Conservation (phyloP, 2,113 vertebrate species). For the Clarias magur region DNA sequence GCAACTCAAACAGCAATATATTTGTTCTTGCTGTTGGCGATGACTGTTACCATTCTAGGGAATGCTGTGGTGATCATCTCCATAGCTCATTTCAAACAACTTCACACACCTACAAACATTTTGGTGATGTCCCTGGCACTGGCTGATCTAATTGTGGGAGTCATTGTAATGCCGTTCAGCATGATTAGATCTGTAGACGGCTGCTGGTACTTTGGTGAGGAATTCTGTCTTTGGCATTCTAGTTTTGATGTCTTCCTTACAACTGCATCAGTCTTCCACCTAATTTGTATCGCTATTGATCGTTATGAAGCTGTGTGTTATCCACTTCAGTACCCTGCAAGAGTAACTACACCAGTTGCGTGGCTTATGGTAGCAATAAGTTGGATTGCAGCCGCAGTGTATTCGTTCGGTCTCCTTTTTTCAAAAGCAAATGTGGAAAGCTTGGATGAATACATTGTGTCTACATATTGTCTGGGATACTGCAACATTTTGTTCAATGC, state of each 20-base stretch:
- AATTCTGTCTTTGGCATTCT: conserved; percentile 55
- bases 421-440: conserved; percentile 52
- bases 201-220: conserved; percentile 61
- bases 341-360: conserved; percentile 46
- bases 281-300: conserved; percentile 56
- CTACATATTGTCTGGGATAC: conserved; percentile 52
- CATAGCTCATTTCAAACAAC: conserved; percentile 58
- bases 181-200: conserved; percentile 52
- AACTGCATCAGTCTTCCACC: conserved; percentile 57
- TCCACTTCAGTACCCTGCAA: conserved; percentile 55
- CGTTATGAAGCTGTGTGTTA: conserved; percentile 55
- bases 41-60: conserved; percentile 51
- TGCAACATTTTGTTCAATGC: conserved; percentile 54
- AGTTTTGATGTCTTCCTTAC: conserved; percentile 57
- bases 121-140: conserved; percentile 60
- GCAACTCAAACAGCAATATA: conserved; percentile 53
- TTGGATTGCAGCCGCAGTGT: conserved; percentile 50
- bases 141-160: conserved; percentile 55
- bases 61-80: conserved; percentile 61
- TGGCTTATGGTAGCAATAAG: conserved; percentile 58
- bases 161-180: conserved; percentile 59
- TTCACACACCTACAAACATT: conserved; percentile 63
- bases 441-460: conserved; percentile 28
- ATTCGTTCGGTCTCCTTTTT: conserved; percentile 53
- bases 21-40: conserved; percentile 46